Evolutionary conservation across 2,888 invertebrate species (phyloP).

Genomic region (Cerastoderma edule): DNA sequence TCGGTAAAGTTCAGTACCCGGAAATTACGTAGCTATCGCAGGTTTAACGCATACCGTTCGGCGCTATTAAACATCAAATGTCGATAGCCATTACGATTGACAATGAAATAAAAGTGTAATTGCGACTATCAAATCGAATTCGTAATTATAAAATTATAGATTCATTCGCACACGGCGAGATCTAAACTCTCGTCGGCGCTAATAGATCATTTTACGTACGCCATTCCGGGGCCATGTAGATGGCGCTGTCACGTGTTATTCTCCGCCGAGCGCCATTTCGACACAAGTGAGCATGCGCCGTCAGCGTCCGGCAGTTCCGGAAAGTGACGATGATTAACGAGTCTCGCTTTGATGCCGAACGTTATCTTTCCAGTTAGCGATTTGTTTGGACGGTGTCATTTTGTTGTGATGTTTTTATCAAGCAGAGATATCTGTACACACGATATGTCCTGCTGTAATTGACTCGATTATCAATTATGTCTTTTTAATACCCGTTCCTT

Average conservation of each 20-base stretch:
- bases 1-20: too few relatives aligned
- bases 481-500: conserved; percentile 11
- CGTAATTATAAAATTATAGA: conserved; percentile 31
- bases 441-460: neutral
- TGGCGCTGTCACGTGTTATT: conserved; percentile 21
- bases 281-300: conserved; percentile 34
- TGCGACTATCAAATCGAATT: conserved; percentile 30
- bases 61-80: conserved; percentile 7
- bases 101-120: conserved; percentile 4
- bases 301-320: conserved; percentile 24
- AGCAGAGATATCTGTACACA: neutral
- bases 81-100: conserved; percentile 2
- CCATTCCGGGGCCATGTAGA: neutral
- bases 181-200: neutral
- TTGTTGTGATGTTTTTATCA: conserved; percentile 12
- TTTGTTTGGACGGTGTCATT: conserved; percentile 11
- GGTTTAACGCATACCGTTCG: conserved; percentile 2
- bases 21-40: too few relatives aligned
- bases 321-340: conserved; percentile 35
- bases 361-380: conserved; percentile 16
- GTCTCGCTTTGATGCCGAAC: conserved; percentile 14
- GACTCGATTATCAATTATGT: conserved; percentile 2
- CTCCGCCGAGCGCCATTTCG: conserved; percentile 7
- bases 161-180: conserved; percentile 22
- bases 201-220: conserved; percentile 24